These are phyloP conservation scores for Orchestia grillus DNA, from an alignment of 1,140 invertebrate species.

Conservation along the genomic window DNA sequence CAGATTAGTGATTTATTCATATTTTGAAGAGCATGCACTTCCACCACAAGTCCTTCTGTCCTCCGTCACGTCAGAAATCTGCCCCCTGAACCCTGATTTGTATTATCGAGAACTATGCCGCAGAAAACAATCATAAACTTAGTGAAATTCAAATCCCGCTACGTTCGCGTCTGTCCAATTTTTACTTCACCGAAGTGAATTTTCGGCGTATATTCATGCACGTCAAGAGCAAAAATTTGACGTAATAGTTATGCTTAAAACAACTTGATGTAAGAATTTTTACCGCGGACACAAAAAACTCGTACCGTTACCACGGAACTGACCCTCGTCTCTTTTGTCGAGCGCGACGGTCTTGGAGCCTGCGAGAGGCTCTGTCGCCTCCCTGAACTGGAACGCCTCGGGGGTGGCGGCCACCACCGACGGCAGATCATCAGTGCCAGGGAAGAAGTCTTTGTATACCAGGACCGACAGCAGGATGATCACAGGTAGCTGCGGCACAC, in stretches of 20 bases:
- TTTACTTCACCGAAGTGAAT: too few species aligned
- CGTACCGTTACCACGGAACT: background rate
- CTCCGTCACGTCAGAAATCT: background rate
- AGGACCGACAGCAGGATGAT: slow-evolving; percentile 67
- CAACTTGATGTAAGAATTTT: too few species aligned
- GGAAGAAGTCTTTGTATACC: slow-evolving; percentile 59
- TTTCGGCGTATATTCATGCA: background rate
- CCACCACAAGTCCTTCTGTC: background rate
- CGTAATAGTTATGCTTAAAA: too few species aligned
- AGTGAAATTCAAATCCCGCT: background rate
- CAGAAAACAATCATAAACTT: too few species aligned
- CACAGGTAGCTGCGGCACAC: slow-evolving; percentile 66
- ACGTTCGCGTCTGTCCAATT: too few species aligned
- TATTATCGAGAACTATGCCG: background rate
- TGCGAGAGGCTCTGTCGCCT: background rate
- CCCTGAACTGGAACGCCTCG: slow-evolving; percentile 61
- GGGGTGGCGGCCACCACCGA: slow-evolving; percentile 36
- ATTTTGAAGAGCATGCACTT: background rate
- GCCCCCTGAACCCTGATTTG: too few species aligned
- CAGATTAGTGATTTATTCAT: background rate
- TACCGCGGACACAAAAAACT: too few species aligned
- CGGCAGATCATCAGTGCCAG: slow-evolving; percentile 11
- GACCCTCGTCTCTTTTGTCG: background rate
- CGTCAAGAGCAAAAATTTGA: background rate
- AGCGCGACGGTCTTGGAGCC: background rate